Evolutionary conservation across 2,888 invertebrate genomes (phyloP).

Genomic region (Chrysodeixis includens): DNA sequence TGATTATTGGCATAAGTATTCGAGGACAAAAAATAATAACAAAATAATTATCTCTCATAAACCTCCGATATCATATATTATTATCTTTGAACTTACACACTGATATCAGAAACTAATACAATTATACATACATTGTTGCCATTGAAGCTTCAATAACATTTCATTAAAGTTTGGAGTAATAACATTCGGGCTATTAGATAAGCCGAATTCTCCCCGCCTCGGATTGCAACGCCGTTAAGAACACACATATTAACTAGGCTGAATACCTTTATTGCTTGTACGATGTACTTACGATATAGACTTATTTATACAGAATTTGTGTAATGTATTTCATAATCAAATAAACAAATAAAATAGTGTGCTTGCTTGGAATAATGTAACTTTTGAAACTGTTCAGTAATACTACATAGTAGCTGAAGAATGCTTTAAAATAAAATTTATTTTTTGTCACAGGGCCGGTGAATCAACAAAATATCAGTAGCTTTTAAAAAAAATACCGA

Average conservation of each 20-base stretch:
- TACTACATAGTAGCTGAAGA: no score
- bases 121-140: constrained; percentile 17
- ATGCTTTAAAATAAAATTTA: no score
- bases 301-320: background rate
- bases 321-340: no score
- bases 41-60: background rate
- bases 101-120: constrained; percentile 10
- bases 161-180: constrained; percentile 1
- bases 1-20: no score
- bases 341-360: no score
- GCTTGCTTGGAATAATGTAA: no score
- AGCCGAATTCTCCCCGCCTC: background rate
- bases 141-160: constrained; percentile 9
- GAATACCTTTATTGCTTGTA: background rate
- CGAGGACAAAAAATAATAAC: no score
- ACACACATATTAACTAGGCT: constrained; percentile 4
- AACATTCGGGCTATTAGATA: constrained; percentile 3
- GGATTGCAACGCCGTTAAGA: background rate
- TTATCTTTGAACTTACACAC: background rate
- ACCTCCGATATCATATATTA: background rate
- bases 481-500: no score
- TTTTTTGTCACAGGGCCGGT: no score
- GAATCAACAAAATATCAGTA: no score
- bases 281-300: background rate
- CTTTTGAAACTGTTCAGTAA: no score